Percentiles rank a stretch among this genome's conserved stretches.
These are phyloP conservation scores for Drosophila yakuba DNA, from an alignment of 1,140 invertebrate genomes.

Conservation along the genomic window DNA sequence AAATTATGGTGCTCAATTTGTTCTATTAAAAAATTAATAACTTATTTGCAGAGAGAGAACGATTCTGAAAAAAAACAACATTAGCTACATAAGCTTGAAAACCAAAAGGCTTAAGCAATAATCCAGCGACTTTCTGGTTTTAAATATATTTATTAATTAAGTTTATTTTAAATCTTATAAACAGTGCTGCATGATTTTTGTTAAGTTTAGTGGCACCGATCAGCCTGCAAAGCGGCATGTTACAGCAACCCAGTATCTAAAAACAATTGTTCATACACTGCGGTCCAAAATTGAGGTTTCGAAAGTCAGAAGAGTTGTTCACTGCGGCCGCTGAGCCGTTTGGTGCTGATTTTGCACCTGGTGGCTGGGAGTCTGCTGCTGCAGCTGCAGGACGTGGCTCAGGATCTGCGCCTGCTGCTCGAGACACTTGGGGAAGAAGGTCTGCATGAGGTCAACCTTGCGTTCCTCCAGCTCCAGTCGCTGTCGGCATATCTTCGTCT, in stretches of 20 bases:
- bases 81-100: no score
- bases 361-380: conserved; percentile 15
- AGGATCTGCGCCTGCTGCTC: conserved; percentile 74
- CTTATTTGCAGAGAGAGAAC: no score
- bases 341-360: conserved; percentile 8
- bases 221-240: not conserved
- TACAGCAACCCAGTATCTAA: not conserved
- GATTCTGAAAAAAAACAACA: no score
- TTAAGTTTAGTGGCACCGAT: conserved; percentile 27
- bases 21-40: no score
- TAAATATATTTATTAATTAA: conserved; percentile 33
- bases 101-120: no score
- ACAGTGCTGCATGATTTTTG: conserved; percentile 24
- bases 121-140: not conserved
- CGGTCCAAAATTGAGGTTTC: conserved; percentile 5
- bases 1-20: no score
- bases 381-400: conserved; percentile 44
- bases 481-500: conserved; percentile 69
- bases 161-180: conserved; percentile 34
- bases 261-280: not conserved
- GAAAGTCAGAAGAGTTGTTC: conserved; percentile 12
- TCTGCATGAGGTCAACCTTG: conserved; percentile 68
- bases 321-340: conserved; percentile 28
- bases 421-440: conserved; percentile 75
- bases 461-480: conserved; percentile 71